Conservation (phyloP, 2,113 vertebrate species). For the Capreolus pygargus region DNA sequence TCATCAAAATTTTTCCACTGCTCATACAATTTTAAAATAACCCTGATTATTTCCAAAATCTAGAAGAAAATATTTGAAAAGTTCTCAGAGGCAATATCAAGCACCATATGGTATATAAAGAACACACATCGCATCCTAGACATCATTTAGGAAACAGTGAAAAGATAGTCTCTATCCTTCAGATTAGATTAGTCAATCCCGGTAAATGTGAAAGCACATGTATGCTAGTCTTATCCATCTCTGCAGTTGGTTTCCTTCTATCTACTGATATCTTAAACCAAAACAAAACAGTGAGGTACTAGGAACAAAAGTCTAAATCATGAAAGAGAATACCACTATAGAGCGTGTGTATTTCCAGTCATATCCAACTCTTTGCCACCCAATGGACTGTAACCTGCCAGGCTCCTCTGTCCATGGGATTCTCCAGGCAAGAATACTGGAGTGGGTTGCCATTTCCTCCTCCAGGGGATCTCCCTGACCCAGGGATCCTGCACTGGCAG, state of each 20-base stretch:
- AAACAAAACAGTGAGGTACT: neutral
- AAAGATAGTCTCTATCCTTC: neutral
- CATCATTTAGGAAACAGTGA: neutral
- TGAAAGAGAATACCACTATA: neutral
- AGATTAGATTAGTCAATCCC: neutral
- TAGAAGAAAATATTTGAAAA: constrained; percentile 75
- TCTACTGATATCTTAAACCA: neutral
- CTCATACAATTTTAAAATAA: constrained; percentile 98
- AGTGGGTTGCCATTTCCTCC: neutral
- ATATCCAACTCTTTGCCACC: neutral
- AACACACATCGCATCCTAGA: neutral
- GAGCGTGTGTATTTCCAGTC: neutral
- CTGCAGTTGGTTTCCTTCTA: neutral
- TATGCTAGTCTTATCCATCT: neutral
- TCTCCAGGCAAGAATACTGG: neutral
- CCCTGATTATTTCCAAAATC: constrained; percentile 99
- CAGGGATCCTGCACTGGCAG: neutral
- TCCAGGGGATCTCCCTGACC: neutral
- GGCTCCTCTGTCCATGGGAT: neutral
- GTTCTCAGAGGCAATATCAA: constrained; percentile 28
- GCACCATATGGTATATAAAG: neutral
- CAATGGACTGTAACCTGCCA: neutral
- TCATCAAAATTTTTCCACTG: constrained; percentile 99
- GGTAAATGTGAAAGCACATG: neutral
- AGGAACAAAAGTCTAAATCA: neutral